Evolutionary conservation across 2,113 vertebrate species (phyloP).

Genomic region (Propithecus coquereli): DNA sequence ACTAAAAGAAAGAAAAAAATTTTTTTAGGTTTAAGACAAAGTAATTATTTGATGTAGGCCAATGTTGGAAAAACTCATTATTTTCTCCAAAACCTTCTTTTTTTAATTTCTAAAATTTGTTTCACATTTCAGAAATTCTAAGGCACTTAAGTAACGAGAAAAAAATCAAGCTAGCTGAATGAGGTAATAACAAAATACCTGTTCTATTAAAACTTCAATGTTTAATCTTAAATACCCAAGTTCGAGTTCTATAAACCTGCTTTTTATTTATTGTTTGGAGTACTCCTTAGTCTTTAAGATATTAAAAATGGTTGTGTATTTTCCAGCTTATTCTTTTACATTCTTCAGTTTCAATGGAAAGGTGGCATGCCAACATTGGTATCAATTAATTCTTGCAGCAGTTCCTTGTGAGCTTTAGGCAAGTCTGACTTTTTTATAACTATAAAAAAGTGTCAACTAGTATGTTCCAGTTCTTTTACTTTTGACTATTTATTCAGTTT

Average conservation of each 20-base stretch:
- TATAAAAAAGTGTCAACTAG: not conserved
- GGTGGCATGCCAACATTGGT: not conserved
- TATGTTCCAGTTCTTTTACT: not conserved
- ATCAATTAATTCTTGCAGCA: not conserved
- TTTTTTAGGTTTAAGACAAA: constrained; percentile 60
- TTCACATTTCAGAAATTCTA: constrained; percentile 35
- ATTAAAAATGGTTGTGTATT: not conserved
- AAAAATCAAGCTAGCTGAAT: constrained; percentile 53
- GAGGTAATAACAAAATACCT: constrained; percentile 45
- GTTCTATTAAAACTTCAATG: not conserved
- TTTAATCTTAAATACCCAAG: not conserved
- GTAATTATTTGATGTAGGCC: constrained; percentile 45
- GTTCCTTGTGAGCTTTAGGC: not conserved
- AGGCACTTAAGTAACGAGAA: constrained; percentile 41
- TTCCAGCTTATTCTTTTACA: not conserved
- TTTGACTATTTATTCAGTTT: constrained; percentile 68
- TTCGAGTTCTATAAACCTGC: not conserved
- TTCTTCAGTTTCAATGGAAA: not conserved
- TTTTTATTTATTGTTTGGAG: not conserved
- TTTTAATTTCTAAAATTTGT: not conserved
- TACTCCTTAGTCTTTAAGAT: not conserved
- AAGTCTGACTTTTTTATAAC: not conserved
- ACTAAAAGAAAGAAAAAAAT: constrained; percentile 60
- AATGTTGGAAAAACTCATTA: constrained; percentile 54
- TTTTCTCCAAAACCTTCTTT: constrained; percentile 28